phyloP scores from a whole-genome alignment of 2,888 invertebrate genomes.

The Drosophila neotestacea region DNA sequence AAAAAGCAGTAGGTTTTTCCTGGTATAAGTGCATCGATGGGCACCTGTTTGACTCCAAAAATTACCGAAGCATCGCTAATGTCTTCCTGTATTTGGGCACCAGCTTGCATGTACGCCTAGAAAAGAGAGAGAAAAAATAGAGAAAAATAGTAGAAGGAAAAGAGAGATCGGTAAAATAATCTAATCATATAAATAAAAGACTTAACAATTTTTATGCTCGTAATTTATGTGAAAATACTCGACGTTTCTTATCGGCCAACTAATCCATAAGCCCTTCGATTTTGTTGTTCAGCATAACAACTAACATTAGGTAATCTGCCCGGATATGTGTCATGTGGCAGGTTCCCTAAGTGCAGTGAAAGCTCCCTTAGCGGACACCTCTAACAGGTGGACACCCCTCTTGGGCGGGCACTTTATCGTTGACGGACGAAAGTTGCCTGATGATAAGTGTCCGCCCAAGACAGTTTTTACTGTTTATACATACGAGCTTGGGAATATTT shows the following conservation, averaged over 20 bases:
- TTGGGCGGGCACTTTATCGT: no score
- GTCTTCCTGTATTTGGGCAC: conserved; percentile 97
- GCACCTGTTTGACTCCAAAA: conserved; percentile 96
- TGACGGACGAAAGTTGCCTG: no score
- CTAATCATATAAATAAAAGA: conserved; percentile 9
- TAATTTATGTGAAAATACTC: conserved; percentile 2
- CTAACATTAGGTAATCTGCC: no score
- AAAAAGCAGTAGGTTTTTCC: conserved; percentile 99
- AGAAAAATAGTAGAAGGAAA: not conserved
- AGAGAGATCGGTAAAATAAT: conserved; percentile 7
- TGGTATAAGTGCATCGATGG: conserved; percentile 95
- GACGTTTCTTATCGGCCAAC: conserved; percentile 9
- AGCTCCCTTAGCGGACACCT: no score
- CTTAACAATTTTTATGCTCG: conserved; percentile 17
- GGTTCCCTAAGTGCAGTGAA: no score
- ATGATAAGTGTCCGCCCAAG: no score
- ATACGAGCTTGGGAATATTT: no score
- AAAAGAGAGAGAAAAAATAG: conserved; percentile 43
- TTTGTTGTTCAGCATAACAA: conserved; percentile 23
- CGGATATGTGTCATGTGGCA: no score
- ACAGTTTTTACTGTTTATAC: no score
- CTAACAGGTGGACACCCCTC: no score
- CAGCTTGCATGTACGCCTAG: conserved; percentile 95
- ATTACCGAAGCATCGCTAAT: conserved; percentile 98
- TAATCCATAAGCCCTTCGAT: not conserved